A percentile compares a stretch with the other conserved stretches of the same genome.
These are phyloP conservation scores for Phaethornis superciliosus DNA, from an alignment of 2,113 vertebrate genomes.

Conservation along the genomic window DNA sequence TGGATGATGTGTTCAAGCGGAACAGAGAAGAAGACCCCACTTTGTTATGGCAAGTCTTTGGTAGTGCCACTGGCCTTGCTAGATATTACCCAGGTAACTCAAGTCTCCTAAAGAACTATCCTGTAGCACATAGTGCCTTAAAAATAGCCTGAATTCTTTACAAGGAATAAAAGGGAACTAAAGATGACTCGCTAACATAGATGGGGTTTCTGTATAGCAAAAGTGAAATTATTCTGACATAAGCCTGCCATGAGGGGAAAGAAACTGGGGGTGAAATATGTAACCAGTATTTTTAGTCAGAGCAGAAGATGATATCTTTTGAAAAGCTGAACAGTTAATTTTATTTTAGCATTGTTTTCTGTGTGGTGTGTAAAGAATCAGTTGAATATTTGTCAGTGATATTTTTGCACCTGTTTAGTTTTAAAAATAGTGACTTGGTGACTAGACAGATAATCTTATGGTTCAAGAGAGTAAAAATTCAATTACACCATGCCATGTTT, in stretches of 20 bases:
- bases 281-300: background rate
- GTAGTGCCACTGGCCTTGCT: conserved; percentile 94
- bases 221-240: background rate
- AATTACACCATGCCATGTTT: background rate
- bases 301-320: background rate
- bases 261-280: background rate
- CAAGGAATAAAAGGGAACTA: background rate
- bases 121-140: background rate
- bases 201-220: background rate
- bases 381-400: background rate
- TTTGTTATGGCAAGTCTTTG: conserved; percentile 96
- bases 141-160: background rate
- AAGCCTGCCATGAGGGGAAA: background rate
- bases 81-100: conserved; percentile 94
- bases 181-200: background rate
- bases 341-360: background rate
- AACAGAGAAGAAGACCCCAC: conserved; percentile 95
- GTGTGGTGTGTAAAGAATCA: background rate
- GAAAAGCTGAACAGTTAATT: background rate
- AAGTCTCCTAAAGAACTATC: background rate
- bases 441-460: background rate
- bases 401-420: background rate
- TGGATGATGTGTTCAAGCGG: conserved; percentile 91
- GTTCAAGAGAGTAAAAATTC: background rate
- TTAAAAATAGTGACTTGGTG: background rate